Percentiles rank a stretch among this genome's conserved stretches.
These are phyloP conservation scores for Eira barbara DNA, from an alignment of 2,113 vertebrate genomes.

Conservation along the genomic window DNA sequence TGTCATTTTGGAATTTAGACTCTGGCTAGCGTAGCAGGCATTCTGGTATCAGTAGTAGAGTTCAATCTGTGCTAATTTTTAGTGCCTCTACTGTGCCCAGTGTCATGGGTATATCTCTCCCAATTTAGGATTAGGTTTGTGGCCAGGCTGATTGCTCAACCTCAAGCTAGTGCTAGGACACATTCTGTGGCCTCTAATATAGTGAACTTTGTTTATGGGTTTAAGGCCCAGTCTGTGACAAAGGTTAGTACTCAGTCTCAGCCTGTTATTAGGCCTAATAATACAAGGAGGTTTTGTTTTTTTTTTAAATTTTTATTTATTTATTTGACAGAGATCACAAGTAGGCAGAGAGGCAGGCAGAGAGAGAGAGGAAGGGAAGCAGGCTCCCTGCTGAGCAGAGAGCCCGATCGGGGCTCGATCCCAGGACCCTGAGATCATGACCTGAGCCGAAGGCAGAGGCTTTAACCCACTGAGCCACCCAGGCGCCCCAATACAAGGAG, in stretches of 20 bases:
- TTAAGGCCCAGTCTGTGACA: conserved; percentile 28
- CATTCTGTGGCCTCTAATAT: background rate
- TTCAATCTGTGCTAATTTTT: conserved; percentile 28
- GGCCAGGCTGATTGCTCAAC: conserved; percentile 20
- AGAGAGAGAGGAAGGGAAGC: no score
- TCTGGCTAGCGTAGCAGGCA: background rate
- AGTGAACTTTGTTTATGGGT: background rate
- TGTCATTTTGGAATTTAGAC: background rate
- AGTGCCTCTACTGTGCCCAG: background rate
- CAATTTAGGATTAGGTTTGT: conserved; percentile 15
- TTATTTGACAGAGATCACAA: no score
- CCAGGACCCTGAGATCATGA: no score
- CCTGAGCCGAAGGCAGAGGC: no score
- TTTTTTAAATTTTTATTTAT: no score
- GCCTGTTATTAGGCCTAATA: background rate
- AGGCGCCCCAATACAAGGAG: background rate
- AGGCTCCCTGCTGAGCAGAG: no score
- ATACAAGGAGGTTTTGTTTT: background rate
- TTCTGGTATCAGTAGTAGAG: background rate
- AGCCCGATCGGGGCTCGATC: no score
- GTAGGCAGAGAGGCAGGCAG: no score
- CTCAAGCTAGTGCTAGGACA: background rate
- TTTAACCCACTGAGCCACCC: no score
- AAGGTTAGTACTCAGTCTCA: background rate
- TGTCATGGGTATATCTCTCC: background rate